Percentiles rank a stretch among this genome's conserved stretches.
Conservation (phyloP, 2,113 vertebrate species). For the Tympanuchus pallidicinctus region DNA sequence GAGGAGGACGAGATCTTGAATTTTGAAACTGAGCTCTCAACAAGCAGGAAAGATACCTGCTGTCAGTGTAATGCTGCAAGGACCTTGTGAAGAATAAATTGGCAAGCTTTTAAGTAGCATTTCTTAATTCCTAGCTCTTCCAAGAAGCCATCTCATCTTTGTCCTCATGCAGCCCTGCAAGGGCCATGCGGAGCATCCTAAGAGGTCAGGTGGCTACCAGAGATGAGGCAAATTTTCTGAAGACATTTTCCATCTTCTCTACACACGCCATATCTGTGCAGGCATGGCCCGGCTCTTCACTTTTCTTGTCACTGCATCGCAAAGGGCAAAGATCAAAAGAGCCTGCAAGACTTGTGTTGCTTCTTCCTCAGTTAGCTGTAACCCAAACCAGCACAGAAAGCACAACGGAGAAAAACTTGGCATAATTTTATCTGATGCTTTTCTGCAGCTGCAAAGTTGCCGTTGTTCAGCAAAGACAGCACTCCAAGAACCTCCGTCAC, state of each 20-base stretch:
- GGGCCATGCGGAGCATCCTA: accelerated
- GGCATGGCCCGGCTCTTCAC: background rate
- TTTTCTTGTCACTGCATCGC: background rate
- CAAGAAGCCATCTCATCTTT: background rate
- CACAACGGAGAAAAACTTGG: background rate
- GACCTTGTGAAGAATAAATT: background rate
- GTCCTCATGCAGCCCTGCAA: background rate
- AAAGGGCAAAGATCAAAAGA: background rate
- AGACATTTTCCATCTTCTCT: background rate
- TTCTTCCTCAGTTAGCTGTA: background rate
- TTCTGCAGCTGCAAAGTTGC: background rate
- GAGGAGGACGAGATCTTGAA: constrained; percentile 7
- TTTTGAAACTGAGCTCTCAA: background rate
- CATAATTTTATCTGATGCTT: background rate
- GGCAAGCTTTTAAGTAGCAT: background rate
- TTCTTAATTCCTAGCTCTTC: background rate
- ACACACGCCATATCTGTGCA: background rate
- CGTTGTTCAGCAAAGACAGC: accelerated
- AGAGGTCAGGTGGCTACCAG: background rate
- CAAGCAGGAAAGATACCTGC: background rate
- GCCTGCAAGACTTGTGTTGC: background rate
- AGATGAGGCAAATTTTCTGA: background rate
- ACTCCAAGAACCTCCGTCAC: accelerated
- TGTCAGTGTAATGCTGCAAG: background rate
- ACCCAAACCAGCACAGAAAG: background rate